These are phyloP conservation scores for Stenodera caucasica DNA, from an alignment of 2,888 invertebrate genomes.

Conservation along the genomic window DNA sequence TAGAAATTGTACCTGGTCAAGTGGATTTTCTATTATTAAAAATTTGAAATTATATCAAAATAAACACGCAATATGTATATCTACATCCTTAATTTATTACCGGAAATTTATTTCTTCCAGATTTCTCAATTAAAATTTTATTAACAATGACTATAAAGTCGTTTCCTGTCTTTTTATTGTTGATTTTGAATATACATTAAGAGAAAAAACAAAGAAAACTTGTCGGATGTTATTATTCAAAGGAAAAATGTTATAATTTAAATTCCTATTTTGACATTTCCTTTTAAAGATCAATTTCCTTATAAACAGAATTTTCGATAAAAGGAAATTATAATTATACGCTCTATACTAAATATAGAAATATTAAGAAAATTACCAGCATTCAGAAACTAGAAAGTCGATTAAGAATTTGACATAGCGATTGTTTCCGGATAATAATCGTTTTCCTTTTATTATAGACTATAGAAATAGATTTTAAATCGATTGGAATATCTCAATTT, in stretches of 20 bases:
- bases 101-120: conserved; percentile 5
- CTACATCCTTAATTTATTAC: conserved; percentile 1
- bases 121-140: conserved; percentile 6
- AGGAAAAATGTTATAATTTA: too few relatives aligned
- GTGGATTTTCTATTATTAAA: too few relatives aligned
- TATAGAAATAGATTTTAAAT: too few relatives aligned
- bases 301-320: not conserved
- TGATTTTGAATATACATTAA: not conserved
- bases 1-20: not conserved
- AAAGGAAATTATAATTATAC: not conserved
- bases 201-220: not conserved
- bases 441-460: too few relatives aligned
- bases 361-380: not conserved
- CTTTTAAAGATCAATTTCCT: not conserved
- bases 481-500: too few relatives aligned
- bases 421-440: too few relatives aligned
- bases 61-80: not conserved
- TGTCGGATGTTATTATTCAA: not conserved
- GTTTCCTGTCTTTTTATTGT: not conserved
- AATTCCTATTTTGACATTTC: not conserved
- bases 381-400: not conserved
- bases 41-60: not conserved
- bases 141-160: not conserved
- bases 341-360: not conserved
- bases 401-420: too few relatives aligned